A percentile compares a stretch with the other conserved stretches of the same genome.
Conservation (phyloP, 1,140 invertebrate species). For the Spodoptera frugiperda region DNA sequence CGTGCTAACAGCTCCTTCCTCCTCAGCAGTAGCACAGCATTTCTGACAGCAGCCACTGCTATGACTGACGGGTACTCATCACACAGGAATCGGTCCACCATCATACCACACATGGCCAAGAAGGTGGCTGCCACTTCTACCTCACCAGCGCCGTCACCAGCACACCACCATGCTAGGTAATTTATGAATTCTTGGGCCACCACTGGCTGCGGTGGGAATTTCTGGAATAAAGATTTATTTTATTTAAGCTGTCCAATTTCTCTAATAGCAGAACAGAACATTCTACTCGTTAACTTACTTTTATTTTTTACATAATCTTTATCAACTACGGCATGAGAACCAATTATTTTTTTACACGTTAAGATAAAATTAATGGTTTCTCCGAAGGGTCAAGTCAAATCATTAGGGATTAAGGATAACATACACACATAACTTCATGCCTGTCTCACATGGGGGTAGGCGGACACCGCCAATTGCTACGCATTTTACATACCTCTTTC, state of each 20-base stretch:
- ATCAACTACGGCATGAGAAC: too few species aligned
- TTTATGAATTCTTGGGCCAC: slow-evolving; percentile 70
- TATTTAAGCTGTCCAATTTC: too few species aligned
- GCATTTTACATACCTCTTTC: too few species aligned
- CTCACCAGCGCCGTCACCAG: slow-evolving; percentile 54
- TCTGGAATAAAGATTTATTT: slow-evolving; percentile 56
- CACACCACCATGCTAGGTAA: slow-evolving; percentile 70
- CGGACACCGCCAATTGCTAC: too few species aligned
- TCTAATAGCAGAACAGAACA: too few species aligned
- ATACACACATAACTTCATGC: too few species aligned
- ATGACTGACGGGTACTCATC: slow-evolving; percentile 67
- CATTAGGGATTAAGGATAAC: too few species aligned
- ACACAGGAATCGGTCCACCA: slow-evolving; percentile 62
- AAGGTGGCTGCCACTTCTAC: slow-evolving; percentile 70
- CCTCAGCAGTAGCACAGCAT: slow-evolving; percentile 63
- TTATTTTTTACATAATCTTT: too few species aligned
- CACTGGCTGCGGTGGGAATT: slow-evolving; percentile 64
- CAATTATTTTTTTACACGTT: too few species aligned
- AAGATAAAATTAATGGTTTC: too few species aligned
- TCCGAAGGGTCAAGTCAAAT: too few species aligned
- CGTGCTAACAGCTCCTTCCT: slow-evolving; percentile 55
- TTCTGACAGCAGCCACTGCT: slow-evolving; percentile 65
- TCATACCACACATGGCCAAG: slow-evolving; percentile 65
- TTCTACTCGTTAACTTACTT: not conserved
- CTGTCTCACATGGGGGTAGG: too few species aligned